Evolutionary conservation across 2,888 invertebrate species (phyloP).

Genomic region (Lochmaea crataegi): DNA sequence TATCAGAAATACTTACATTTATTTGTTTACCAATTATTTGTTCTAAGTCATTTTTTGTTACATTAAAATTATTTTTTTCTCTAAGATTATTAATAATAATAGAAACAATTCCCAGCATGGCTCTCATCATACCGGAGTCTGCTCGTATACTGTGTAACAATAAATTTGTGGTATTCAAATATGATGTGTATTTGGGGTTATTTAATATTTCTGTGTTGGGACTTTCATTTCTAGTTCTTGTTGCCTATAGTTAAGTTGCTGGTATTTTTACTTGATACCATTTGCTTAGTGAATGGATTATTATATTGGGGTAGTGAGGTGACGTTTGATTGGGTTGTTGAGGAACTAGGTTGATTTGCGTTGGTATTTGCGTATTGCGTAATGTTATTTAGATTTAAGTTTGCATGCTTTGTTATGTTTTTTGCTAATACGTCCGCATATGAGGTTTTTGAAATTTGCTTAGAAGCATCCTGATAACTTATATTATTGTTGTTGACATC

Average conservation of each 20-base stretch:
- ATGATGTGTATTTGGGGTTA: neutral
- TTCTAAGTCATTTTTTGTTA: neutral
- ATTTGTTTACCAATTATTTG: conserved; percentile 1
- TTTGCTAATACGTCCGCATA: neutral
- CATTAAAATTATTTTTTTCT: neutral
- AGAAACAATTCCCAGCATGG: neutral
- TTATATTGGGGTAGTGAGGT: neutral
- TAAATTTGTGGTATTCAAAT: neutral
- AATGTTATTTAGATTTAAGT: neutral
- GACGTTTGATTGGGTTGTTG: neutral
- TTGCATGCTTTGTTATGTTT: too few species aligned
- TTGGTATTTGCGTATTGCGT: too few species aligned
- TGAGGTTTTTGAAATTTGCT: neutral
- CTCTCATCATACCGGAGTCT: neutral
- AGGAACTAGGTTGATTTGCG: neutral
- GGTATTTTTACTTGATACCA: neutral
- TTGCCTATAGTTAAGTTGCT: neutral
- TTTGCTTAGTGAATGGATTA: neutral
- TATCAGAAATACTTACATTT: neutral
- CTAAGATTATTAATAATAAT: neutral
- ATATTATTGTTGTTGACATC: neutral
- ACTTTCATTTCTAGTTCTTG: neutral
- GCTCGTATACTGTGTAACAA: neutral
- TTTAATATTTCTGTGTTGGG: neutral
- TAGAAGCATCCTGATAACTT: neutral